These are phyloP conservation scores for Brachionus manjavacas DNA, from an alignment of 1,140 invertebrate species.

Conservation along the genomic window DNA sequence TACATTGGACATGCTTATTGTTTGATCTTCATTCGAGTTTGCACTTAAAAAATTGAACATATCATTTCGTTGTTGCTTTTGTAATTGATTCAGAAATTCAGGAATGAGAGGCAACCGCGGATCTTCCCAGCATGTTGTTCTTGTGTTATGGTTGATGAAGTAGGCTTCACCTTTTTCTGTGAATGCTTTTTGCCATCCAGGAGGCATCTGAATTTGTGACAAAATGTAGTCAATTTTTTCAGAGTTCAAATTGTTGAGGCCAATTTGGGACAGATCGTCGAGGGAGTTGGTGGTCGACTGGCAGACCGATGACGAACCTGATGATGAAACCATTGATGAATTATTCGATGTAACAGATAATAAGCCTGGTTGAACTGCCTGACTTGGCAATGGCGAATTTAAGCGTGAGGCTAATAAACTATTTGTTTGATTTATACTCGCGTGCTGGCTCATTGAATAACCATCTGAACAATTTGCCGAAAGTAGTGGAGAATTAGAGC, in stretches of 20 bases:
- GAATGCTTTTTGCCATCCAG: slow-evolving; percentile 57
- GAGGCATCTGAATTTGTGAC: slow-evolving; percentile 33
- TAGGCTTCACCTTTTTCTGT: slow-evolving; percentile 78
- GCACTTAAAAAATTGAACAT: neutral
- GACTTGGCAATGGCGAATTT: slow-evolving; percentile 14
- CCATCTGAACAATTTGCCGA: neutral
- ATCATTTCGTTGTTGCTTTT: neutral
- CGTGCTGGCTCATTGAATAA: neutral
- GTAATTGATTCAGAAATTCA: neutral
- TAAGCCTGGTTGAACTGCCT: neutral
- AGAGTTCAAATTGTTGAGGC: neutral
- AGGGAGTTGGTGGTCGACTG: neutral
- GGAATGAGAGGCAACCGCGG: slow-evolving; percentile 62
- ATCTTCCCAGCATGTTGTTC: slow-evolving; percentile 99
- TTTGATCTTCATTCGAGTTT: neutral
- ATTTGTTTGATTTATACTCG: neutral
- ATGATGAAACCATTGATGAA: slow-evolving; percentile 5
- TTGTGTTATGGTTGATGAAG: slow-evolving; percentile 97
- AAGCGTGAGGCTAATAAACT: slow-evolving; percentile 16
- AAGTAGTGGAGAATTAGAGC: neutral
- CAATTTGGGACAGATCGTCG: slow-evolving; percentile 18
- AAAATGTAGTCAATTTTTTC: slow-evolving; percentile 32
- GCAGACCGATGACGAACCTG: neutral
- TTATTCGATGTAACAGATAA: neutral
- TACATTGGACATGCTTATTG: neutral